Conservation (phyloP, 2,113 vertebrate species). For the Sinocyclocheilus maitianheensis region DNA sequence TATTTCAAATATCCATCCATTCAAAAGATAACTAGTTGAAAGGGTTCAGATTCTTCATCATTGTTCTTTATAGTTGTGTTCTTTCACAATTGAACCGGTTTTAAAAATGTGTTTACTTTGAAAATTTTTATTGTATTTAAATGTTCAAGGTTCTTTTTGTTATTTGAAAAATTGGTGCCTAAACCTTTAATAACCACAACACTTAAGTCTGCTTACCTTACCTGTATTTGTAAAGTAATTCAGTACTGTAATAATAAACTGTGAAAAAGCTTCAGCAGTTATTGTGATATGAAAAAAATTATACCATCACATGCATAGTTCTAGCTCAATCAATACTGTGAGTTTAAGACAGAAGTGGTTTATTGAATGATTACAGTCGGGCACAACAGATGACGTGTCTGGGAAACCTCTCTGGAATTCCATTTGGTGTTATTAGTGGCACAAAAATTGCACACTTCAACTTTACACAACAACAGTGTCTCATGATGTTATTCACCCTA, state of each 20-base stretch:
- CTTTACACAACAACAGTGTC: background rate
- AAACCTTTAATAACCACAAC: background rate
- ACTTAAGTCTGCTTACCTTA: background rate
- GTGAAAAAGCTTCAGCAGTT: background rate
- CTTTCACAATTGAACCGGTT: background rate
- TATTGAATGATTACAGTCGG: background rate
- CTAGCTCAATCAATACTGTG: background rate
- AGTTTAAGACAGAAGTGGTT: background rate
- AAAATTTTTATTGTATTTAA: background rate
- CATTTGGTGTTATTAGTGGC: background rate
- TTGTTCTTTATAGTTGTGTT: background rate
- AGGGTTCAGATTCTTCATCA: background rate
- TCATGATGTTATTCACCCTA: background rate
- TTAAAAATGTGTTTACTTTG: background rate
- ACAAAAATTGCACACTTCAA: background rate
- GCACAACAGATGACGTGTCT: background rate
- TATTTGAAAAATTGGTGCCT: background rate
- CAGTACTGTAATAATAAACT: background rate
- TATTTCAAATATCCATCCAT: no score
- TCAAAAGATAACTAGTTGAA: background rate
- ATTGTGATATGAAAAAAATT: no score
- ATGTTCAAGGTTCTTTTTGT: background rate
- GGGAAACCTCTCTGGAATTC: background rate
- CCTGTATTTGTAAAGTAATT: background rate
- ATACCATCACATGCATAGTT: background rate